These are phyloP conservation scores for Thalpophila matura DNA, from an alignment of 2,888 invertebrate genomes.

Conservation along the genomic window DNA sequence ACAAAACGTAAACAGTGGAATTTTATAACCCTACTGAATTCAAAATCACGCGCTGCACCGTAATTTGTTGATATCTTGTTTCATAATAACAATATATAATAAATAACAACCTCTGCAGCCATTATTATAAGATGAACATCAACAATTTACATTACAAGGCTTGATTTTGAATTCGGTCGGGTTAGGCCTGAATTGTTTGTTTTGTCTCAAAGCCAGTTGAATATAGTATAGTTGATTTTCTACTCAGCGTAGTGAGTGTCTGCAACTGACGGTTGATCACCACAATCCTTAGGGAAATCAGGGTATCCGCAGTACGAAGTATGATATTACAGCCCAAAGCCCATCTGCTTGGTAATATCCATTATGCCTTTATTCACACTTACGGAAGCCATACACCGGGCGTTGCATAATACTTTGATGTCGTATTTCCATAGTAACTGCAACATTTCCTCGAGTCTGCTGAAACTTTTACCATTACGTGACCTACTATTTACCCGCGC, in stretches of 20 bases:
- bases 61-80: too few species aligned
- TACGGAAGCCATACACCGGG: background rate
- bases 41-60: too few species aligned
- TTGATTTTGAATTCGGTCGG: too few species aligned
- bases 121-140: too few species aligned
- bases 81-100: too few species aligned
- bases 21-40: too few species aligned
- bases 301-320: background rate
- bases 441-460: slow-evolving; percentile 2
- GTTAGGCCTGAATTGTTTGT: too few species aligned
- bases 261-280: background rate
- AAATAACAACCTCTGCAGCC: too few species aligned
- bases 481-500: slow-evolving; percentile 6
- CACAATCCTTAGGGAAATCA: slow-evolving; percentile 18
- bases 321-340: background rate
- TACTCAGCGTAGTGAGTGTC: background rate
- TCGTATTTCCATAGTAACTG: slow-evolving; percentile 20
- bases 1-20: too few species aligned
- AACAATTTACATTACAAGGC: too few species aligned
- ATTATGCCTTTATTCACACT: slow-evolving; percentile 1
- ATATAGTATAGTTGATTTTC: too few species aligned
- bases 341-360: background rate
- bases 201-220: too few species aligned
- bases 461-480: slow-evolving; percentile 18
- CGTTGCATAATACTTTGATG: slow-evolving; percentile 10